Conservation (phyloP, 2,888 invertebrate genomes). For the Geophilus truncorum region DNA sequence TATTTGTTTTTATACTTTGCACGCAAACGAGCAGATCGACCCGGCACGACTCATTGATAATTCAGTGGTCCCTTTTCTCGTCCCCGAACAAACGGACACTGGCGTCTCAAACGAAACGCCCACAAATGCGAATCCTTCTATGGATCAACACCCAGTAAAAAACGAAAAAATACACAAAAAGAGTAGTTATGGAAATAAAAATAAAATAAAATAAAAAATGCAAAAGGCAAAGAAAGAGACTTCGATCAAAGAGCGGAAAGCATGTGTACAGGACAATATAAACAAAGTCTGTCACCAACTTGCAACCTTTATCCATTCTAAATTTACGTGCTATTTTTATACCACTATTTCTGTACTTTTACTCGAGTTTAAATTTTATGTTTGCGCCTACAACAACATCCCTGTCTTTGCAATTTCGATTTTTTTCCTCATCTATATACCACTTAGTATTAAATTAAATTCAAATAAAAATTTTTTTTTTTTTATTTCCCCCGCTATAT, state of each 20-base stretch:
- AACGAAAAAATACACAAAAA: background rate
- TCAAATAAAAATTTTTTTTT: background rate
- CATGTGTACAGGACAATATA: background rate
- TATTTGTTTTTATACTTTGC: constrained; percentile 24
- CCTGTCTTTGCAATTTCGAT: background rate
- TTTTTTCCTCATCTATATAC: background rate
- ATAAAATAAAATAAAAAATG: background rate
- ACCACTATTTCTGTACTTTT: background rate
- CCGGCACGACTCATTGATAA: constrained; percentile 13
- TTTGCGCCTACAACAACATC: background rate
- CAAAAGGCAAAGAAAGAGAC: background rate
- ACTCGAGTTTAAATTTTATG: background rate
- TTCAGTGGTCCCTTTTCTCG: constrained; percentile 7
- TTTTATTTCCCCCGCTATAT: no score
- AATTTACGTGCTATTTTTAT: background rate
- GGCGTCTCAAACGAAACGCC: background rate
- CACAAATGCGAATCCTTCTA: background rate
- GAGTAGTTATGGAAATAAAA: background rate
- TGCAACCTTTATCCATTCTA: background rate
- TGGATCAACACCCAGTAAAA: background rate
- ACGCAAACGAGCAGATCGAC: constrained; percentile 22
- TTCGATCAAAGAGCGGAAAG: background rate
- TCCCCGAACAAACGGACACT: background rate
- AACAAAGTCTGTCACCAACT: background rate
- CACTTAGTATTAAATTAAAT: background rate